Conservation (phyloP, 2,888 invertebrate genomes). For the Agriotes lineatus region DNA sequence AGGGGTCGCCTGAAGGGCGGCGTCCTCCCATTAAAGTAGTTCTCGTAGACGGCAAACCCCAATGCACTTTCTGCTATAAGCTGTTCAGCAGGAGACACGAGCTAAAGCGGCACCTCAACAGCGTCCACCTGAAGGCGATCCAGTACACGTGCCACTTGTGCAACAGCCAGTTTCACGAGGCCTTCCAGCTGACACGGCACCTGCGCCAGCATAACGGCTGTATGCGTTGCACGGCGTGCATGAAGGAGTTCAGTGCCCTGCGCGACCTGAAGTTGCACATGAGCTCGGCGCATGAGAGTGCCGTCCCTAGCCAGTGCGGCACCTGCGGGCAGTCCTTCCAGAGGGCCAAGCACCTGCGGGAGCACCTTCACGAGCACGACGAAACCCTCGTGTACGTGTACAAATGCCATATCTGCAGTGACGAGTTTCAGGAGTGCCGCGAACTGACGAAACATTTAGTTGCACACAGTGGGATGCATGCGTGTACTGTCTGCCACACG, state of each 20-base stretch:
- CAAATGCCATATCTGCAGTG: constrained; percentile 48
- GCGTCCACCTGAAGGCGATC: constrained; percentile 46
- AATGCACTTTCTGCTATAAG: constrained; percentile 47
- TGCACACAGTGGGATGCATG: constrained; percentile 46
- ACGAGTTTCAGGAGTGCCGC: constrained; percentile 45
- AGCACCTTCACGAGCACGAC: constrained; percentile 46
- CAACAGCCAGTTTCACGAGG: constrained; percentile 45
- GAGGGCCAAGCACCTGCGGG: constrained; percentile 35
- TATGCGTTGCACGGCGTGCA: constrained; percentile 44
- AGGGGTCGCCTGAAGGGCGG: constrained; percentile 17
- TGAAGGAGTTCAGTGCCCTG: constrained; percentile 42
- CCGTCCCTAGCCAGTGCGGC: constrained; percentile 41
- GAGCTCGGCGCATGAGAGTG: constrained; percentile 33
- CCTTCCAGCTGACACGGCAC: constrained; percentile 46
- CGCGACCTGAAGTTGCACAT: constrained; percentile 46
- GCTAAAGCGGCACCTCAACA: constrained; percentile 47
- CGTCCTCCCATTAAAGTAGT: constrained; percentile 24
- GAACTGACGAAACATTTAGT: constrained; percentile 47
- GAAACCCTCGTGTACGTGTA: constrained; percentile 44
- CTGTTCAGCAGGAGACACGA: constrained; percentile 43
- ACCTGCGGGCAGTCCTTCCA: constrained; percentile 43
- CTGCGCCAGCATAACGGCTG: constrained; percentile 45
- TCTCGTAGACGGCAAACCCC: constrained; percentile 42
- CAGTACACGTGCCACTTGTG: constrained; percentile 50
- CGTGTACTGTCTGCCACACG: constrained; percentile 43